These are phyloP conservation scores for Siderastrea siderea DNA, from an alignment of 92 coral and sea anemone species.

Conservation along the genomic window DNA sequence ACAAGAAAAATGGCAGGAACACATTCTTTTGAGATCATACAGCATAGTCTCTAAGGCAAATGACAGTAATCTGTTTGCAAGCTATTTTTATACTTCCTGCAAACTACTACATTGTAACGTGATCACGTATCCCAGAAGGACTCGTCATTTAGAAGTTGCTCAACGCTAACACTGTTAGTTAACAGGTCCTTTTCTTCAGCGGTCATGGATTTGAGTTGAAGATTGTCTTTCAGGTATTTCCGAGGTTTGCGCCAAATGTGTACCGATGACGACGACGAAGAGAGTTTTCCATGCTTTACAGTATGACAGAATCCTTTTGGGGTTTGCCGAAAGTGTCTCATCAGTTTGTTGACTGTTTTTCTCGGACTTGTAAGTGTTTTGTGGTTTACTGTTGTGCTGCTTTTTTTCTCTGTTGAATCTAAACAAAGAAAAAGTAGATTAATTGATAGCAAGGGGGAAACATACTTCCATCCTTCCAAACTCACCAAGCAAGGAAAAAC, in stretches of 20 bases:
- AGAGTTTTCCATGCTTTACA: neutral
- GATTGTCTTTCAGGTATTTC: neutral
- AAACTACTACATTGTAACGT: neutral
- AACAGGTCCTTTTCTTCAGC: neutral
- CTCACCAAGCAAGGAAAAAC: too few species aligned
- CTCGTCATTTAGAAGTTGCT: constrained; percentile 27
- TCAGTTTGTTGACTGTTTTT: neutral
- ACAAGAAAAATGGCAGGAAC: too few species aligned
- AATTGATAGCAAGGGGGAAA: neutral
- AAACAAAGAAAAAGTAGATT: neutral
- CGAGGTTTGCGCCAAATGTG: constrained; percentile 16
- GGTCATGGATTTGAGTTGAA: neutral
- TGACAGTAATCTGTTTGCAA: too few species aligned
- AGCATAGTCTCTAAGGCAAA: too few species aligned
- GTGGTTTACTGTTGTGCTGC: neutral
- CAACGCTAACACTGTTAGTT: neutral
- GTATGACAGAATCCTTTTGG: constrained; percentile 36
- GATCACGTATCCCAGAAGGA: constrained; percentile 37
- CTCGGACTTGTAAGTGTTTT: neutral
- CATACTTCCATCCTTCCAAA: neutral
- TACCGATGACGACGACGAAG: constrained; percentile 5
- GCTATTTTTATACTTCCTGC: too few species aligned
- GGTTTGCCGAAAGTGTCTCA: constrained; percentile 27
- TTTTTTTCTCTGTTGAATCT: neutral
- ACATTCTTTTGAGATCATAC: too few species aligned